Evolutionary conservation across 2,113 vertebrate genomes (phyloP).

Genomic region (Archilochus colubris): DNA sequence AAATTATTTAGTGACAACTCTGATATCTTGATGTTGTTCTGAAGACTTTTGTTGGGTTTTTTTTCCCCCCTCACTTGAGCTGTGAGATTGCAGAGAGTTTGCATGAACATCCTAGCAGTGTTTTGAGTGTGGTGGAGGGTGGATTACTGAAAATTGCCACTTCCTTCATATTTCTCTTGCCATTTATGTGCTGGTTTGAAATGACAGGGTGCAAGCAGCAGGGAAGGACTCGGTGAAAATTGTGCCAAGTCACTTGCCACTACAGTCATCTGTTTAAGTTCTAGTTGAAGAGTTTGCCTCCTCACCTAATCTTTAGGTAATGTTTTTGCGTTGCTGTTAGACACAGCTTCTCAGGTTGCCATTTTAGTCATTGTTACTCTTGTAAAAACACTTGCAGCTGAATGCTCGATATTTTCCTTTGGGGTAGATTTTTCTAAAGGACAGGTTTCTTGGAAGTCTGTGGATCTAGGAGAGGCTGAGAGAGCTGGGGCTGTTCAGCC

Average conservation of each 20-base stretch:
- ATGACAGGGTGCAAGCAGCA: not conserved
- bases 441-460: not conserved
- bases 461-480: too few relatives aligned
- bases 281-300: not conserved
- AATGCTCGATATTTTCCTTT: not conserved
- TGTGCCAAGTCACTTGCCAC: not conserved
- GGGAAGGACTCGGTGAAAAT: not conserved
- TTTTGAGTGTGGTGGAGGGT: not conserved
- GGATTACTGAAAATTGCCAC: not conserved
- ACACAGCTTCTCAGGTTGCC: not conserved
- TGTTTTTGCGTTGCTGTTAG: not conserved
- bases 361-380: not conserved
- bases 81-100: not conserved
- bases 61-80: not conserved
- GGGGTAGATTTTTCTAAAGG: not conserved
- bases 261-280: not conserved
- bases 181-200: not conserved
- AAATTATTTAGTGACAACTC: not conserved
- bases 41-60: not conserved
- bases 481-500: too few relatives aligned
- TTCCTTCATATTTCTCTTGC: not conserved
- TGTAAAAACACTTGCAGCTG: not conserved
- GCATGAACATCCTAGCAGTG: not conserved
- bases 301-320: not conserved
- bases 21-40: not conserved